Evolutionary conservation across 2,797 vertebrate species (phyloP), one percentile per base, ranked within the genome.

Genomic region (Atherinosoma microstoma): DNA sequence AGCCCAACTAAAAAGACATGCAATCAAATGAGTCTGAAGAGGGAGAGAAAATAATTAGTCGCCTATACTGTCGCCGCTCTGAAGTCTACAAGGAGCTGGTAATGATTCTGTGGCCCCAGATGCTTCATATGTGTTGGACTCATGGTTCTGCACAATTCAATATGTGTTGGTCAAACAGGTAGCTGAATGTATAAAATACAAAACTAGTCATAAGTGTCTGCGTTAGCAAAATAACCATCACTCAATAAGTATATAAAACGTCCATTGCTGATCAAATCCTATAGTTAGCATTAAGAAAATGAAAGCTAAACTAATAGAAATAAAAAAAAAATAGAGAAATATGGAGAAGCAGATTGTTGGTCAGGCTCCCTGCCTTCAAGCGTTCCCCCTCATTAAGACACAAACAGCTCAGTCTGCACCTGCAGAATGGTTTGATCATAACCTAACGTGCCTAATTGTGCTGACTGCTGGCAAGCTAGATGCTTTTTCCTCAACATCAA

Each of bases 21-120:
- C 81, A 75, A 89, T 84, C 88, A 85, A 89, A 84, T 87, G 82
- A 88, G 90, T 84, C 79, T 91, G 84, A 89, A 92, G 88, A 87
- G 83, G 75, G 60, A 67, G 79, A 73, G 80, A 78, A 87, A 92
- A 90, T 88, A 93, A 92, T 93, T 88, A 91, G 75, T 73, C 76
- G 54, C 80, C 86, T 20, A 80, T 36, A 20, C 78, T 42, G 80
- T 70, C 66, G 35, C 62, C 0, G 57, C 78, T 81, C 72, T 63
- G 76, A 82, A 54, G 60, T 65, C 54, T 54, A 78, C 76, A 63
- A 73, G 76, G 60, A 70, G 76, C 61, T 20, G 66, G 42, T 78
- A 79, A 76, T 80, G 83, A 78, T 73, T 86, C 72, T 38, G 45
- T 36, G 67, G 45, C 35, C 13, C 27, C 27, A 35, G 54, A 53